Conservation (phyloP, 2,888 invertebrate species). For the Cephalotes varians region DNA sequence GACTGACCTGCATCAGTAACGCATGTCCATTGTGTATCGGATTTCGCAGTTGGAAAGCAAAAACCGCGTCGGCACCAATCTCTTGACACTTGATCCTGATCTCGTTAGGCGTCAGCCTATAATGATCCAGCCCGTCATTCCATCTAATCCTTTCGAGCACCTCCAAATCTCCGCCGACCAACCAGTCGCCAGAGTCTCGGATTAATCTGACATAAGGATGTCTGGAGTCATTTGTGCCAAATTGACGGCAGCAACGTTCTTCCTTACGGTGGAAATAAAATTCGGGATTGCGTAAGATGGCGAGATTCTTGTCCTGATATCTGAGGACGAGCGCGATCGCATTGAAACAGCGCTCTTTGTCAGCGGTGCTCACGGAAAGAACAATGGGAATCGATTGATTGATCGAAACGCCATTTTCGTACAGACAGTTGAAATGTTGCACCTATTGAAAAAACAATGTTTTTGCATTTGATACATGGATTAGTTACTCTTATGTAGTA, state of each 20-base stretch:
- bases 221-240: slow-evolving; percentile 93
- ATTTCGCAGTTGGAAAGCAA: slow-evolving; percentile 98
- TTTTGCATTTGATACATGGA: background rate
- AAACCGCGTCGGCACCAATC: slow-evolving; percentile 96
- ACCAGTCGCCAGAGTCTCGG: slow-evolving; percentile 96
- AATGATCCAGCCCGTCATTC: slow-evolving; percentile 97
- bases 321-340: slow-evolving; percentile 89
- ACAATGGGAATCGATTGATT: slow-evolving; percentile 98
- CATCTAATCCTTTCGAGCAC: slow-evolving; percentile 95
- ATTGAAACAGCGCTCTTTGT: slow-evolving; percentile 91
- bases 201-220: slow-evolving; percentile 98
- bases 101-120: slow-evolving; percentile 96
- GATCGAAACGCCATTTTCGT: slow-evolving; percentile 89
- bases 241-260: slow-evolving; percentile 96
- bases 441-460: slow-evolving; percentile 86
- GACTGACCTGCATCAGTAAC: slow-evolving; percentile 96
- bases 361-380: slow-evolving; percentile 90
- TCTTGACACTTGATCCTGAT: slow-evolving; percentile 92
- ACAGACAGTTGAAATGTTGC: slow-evolving; percentile 95
- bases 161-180: slow-evolving; percentile 96
- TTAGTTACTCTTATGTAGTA: no score
- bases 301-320: slow-evolving; percentile 89
- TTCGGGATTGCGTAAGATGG: slow-evolving; percentile 93
- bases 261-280: slow-evolving; percentile 97
- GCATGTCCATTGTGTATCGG: slow-evolving; percentile 99